Percentiles rank a stretch among this genome's conserved stretches.
phyloP scores from a whole-genome alignment of 2,113 vertebrate species.

The Montifringilla adamsi region DNA sequence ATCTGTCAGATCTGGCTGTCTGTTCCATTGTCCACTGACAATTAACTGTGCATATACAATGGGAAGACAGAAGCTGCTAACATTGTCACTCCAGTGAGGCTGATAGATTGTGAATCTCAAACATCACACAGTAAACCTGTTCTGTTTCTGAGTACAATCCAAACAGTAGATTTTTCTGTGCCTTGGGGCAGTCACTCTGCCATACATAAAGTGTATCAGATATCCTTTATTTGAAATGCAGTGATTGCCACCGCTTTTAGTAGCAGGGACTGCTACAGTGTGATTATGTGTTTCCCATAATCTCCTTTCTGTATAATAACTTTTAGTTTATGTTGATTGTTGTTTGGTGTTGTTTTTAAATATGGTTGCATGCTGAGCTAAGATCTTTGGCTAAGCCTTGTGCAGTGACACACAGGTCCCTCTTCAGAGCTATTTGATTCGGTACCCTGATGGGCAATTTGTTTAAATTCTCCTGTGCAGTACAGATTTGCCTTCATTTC shows the following conservation, averaged over 20 bases:
- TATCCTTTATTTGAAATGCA: not conserved
- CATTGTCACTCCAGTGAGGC: rapidly evolving
- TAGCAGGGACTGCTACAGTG: not conserved
- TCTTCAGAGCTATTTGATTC: not conserved
- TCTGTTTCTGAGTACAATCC: not conserved
- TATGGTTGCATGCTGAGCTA: not conserved
- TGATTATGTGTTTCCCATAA: not conserved
- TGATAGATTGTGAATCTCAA: not conserved
- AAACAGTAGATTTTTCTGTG: not conserved
- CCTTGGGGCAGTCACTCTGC: not conserved
- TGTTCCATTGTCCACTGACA: not conserved
- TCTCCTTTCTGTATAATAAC: not conserved
- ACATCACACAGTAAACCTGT: not conserved
- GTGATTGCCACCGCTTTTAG: not conserved
- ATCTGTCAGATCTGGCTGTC: rapidly evolving
- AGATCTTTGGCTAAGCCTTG: not conserved
- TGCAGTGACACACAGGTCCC: not conserved
- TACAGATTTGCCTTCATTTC: not conserved
- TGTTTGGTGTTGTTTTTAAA: not conserved
- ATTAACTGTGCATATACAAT: not conserved
- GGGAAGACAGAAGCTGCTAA: not conserved
- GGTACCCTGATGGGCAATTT: not conserved
- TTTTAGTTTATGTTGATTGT: not conserved
- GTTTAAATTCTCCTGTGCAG: not conserved
- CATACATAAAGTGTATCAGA: not conserved